Conservation (phyloP, 2,888 invertebrate species). For the Aporophyla nigra region DNA sequence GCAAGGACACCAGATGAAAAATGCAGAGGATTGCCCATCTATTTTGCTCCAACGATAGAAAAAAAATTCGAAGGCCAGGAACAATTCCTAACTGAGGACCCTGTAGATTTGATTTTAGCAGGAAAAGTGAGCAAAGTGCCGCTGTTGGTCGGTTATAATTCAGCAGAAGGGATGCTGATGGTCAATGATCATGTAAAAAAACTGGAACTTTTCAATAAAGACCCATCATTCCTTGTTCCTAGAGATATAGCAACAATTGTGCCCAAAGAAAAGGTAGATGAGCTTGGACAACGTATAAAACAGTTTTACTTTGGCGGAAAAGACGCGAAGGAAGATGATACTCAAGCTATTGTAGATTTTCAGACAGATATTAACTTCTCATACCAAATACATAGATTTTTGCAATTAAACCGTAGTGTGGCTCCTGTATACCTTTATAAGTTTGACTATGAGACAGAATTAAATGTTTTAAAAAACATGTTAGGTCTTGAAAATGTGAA, state of each 20-base stretch:
- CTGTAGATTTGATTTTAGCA: constrained; percentile 71
- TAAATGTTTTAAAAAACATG: constrained; percentile 77
- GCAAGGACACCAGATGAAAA: constrained; percentile 77
- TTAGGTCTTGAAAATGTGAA: constrained; percentile 66
- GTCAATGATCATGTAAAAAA: constrained; percentile 70
- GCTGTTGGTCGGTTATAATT: constrained; percentile 78
- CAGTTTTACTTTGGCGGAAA: constrained; percentile 74
- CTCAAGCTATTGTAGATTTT: constrained; percentile 69
- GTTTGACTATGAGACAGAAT: constrained; percentile 78
- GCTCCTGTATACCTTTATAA: constrained; percentile 76
- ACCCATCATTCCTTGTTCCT: constrained; percentile 75
- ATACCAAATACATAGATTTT: constrained; percentile 77
- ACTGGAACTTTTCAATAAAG: constrained; percentile 69
- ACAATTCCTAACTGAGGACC: constrained; percentile 76
- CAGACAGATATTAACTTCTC: constrained; percentile 76
- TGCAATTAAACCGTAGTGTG: constrained; percentile 70
- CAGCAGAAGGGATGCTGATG: constrained; percentile 78
- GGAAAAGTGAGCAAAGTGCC: constrained; percentile 76
- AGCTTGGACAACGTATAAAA: constrained; percentile 76
- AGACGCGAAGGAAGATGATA: constrained; percentile 68
- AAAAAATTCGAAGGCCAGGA: constrained; percentile 74
- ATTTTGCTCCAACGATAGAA: constrained; percentile 80
- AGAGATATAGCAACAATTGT: constrained; percentile 73
- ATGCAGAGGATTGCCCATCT: constrained; percentile 75
- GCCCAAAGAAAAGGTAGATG: constrained; percentile 65